Conservation (phyloP, 1,140 invertebrate genomes). For the Macrostomum lignano region DNA sequence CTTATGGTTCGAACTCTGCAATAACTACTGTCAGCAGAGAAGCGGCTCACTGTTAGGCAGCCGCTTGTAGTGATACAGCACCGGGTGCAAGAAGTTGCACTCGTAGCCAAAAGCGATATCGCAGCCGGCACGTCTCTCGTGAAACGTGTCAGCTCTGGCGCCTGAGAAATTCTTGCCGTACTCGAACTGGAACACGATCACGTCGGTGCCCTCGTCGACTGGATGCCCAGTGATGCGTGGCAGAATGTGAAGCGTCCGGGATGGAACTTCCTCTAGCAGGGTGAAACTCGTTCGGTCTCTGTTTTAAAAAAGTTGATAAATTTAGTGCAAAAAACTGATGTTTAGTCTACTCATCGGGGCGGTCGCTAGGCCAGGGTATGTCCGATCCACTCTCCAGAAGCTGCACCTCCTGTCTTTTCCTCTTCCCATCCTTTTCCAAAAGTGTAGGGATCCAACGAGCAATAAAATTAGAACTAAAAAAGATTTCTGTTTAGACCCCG, state of each 20-base stretch:
- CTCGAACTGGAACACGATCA: constrained; percentile 25
- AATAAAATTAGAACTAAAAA: too few species aligned
- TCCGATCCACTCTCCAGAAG: constrained; percentile 12
- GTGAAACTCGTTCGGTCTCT: constrained; percentile 13
- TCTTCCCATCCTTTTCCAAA: too few species aligned
- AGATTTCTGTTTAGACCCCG: too few species aligned
- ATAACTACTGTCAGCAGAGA: too few species aligned
- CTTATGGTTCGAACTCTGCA: too few species aligned
- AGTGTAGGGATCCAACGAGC: too few species aligned
- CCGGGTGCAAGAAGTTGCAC: constrained; percentile 31
- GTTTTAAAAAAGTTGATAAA: constrained; percentile 7
- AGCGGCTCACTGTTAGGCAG: not conserved
- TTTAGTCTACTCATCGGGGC: constrained; percentile 6
- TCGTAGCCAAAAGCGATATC: constrained; percentile 23
- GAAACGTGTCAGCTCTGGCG: constrained; percentile 29
- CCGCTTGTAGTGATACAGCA: constrained; percentile 27
- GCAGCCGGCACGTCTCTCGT: constrained; percentile 22
- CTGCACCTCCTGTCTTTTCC: not conserved
- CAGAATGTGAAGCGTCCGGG: constrained; percentile 20
- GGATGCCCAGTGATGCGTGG: constrained; percentile 15
- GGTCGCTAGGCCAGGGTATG: constrained; percentile 14
- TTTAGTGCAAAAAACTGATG: constrained; percentile 8
- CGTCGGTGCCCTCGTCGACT: constrained; percentile 9
- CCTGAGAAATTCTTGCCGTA: constrained; percentile 30
- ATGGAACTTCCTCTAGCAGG: constrained; percentile 26